These are phyloP conservation scores for Molothrus aeneus DNA, from an alignment of 2,797 vertebrate genomes.

Conservation along the genomic window DNA sequence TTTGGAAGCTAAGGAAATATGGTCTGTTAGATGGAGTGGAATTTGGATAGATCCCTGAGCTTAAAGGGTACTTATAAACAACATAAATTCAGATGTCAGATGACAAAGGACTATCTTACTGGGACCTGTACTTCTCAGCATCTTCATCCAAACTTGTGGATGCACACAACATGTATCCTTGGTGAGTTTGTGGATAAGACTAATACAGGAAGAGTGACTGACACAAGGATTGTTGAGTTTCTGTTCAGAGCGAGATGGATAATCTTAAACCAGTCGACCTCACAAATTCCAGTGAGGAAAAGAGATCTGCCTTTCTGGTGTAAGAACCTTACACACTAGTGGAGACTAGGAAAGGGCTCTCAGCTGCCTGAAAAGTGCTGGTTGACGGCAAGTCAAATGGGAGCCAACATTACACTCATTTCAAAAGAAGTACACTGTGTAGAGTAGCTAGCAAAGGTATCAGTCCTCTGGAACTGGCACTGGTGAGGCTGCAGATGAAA, in stretches of 20 bases:
- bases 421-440: neutral
- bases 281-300: neutral
- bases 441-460: neutral
- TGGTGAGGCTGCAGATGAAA: neutral
- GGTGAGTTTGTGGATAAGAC: neutral
- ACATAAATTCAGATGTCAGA: neutral
- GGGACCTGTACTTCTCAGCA: neutral
- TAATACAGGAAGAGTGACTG: neutral
- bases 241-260: neutral
- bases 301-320: neutral
- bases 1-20: neutral
- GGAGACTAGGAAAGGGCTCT: neutral
- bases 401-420: neutral
- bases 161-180: neutral
- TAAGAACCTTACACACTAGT: neutral
- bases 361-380: neutral
- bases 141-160: neutral
- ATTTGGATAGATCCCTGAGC: neutral
- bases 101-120: neutral
- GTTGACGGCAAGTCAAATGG: neutral
- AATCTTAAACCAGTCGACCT: neutral
- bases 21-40: neutral
- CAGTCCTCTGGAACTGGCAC: neutral
- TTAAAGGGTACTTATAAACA: neutral
- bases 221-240: neutral